A percentile compares a stretch with the other conserved stretches of the same genome.
phyloP scores from a whole-genome alignment of 23 tunicate species.

The Styela clava region DNA sequence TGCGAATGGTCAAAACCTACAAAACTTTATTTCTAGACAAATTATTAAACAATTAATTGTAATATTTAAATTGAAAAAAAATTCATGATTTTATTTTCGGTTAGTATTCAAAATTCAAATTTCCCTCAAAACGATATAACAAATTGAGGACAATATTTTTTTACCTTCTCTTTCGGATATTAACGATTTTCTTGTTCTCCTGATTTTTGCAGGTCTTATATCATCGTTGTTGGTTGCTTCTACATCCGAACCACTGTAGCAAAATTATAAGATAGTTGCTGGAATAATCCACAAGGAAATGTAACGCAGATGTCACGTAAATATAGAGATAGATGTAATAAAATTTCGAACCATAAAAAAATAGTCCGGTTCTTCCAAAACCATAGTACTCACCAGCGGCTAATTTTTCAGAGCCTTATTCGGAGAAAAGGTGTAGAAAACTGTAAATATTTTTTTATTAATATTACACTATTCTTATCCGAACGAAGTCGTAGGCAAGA shows the following conservation, averaged over 20 bases:
- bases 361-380: no score
- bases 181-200: constrained; percentile 12
- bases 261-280: not conserved
- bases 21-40: not conserved
- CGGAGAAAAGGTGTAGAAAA: no score
- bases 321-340: not conserved
- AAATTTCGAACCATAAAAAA: not conserved
- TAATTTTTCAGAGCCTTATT: no score
- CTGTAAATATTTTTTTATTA: no score
- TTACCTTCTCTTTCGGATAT: not conserved
- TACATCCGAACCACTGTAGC: constrained; percentile 5
- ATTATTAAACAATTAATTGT: not conserved
- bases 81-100: not conserved
- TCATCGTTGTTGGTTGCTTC: not conserved
- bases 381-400: no score
- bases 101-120: not conserved
- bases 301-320: no score
- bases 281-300: no score
- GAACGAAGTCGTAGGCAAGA: no score
- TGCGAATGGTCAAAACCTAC: not conserved
- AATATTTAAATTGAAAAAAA: no score
- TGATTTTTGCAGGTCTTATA: not conserved
- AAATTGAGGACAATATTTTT: not conserved
- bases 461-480: no score
- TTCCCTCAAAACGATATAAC: not conserved